Conservation (phyloP, 2,888 invertebrate genomes). For the Prosapia bicincta region DNA sequence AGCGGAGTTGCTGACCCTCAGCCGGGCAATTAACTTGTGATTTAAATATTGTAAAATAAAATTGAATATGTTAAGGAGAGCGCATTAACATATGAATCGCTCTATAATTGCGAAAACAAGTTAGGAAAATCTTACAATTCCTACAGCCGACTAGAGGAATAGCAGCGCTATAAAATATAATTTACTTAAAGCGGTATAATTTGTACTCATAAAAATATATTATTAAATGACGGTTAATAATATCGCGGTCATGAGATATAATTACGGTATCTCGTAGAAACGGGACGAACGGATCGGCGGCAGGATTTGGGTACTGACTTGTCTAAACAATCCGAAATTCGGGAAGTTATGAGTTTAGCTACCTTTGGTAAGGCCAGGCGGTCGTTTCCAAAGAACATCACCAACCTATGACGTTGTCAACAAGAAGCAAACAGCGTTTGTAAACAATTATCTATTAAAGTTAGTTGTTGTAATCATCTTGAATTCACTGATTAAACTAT, state of each 20-base stretch:
- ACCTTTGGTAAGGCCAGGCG: no score
- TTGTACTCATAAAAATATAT: constrained; percentile 33
- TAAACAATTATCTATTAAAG: no score
- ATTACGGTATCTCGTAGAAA: no score
- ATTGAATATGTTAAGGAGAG: constrained; percentile 27
- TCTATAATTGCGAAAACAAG: constrained; percentile 27
- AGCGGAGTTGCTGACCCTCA: not conserved
- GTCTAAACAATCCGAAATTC: no score
- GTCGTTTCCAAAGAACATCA: no score
- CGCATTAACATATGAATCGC: constrained; percentile 30
- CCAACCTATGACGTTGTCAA: no score
- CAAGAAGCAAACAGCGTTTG: no score
- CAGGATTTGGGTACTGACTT: no score
- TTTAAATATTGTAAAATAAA: constrained; percentile 28
- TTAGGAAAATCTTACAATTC: constrained; percentile 19
- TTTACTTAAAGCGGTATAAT: constrained; percentile 32
- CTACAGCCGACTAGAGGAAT: constrained; percentile 15
- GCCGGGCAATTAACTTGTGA: constrained; percentile 13
- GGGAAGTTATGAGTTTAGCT: no score
- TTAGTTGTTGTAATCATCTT: no score
- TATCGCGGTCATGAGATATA: not conserved
- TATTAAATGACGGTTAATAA: constrained; percentile 28
- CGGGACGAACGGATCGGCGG: no score
- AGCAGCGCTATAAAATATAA: constrained; percentile 30
- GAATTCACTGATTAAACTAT: no score